Evolutionary conservation across 2,113 vertebrate species (phyloP), one percentile per base, ranked within the genome.

Genomic region (Pollachius pollachius): DNA sequence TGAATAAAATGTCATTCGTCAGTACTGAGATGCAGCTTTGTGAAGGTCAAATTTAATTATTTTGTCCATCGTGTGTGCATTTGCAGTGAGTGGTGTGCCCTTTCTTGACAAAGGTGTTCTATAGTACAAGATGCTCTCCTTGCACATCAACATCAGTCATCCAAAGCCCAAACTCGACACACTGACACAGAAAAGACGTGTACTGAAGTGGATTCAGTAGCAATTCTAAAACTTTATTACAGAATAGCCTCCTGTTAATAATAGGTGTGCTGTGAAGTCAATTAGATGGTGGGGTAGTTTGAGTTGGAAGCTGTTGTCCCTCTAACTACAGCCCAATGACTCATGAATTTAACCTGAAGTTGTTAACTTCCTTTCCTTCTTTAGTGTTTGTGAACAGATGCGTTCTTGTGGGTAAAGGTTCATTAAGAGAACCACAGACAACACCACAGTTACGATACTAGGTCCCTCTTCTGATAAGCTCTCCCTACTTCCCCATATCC

Each of bases 11-110:
- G 67, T 66, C 17, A 52, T 71, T 48, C 16, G 72, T 80, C 64
- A 61, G 78, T 68, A 62, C 64, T 76, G 75, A 74, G 77, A 70
- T 69, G 67, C 66, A 76, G 77, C 78, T 66, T 52, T 65, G 54
- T 19, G 57, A 19, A n/a, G 4, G 41, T 48, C 41, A 59, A 30
- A 25, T 23, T 74, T 64, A 62, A 41, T 73, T 56, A 15, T 56
- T 56, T 56, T 56, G 13, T 34, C 30, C 30, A 34, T 19, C 72
- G 57, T 88, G 41, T 64, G 63, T 48, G 60, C 30, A n/a, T 65
- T 23, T 65, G 37, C 41, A 16, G 63, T 65, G 63, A 48, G 37
- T n/a, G 19, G 34, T 11, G 27, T 65, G 15, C 25, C 19, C n/a
- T 52, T 19, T 65, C 21, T 68, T 15, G 27, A 65, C 23, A 58